Base-by-base conservation (phyloP, 2,797 vertebrate species). In the Hypotaenidia philippensis region DNA sequence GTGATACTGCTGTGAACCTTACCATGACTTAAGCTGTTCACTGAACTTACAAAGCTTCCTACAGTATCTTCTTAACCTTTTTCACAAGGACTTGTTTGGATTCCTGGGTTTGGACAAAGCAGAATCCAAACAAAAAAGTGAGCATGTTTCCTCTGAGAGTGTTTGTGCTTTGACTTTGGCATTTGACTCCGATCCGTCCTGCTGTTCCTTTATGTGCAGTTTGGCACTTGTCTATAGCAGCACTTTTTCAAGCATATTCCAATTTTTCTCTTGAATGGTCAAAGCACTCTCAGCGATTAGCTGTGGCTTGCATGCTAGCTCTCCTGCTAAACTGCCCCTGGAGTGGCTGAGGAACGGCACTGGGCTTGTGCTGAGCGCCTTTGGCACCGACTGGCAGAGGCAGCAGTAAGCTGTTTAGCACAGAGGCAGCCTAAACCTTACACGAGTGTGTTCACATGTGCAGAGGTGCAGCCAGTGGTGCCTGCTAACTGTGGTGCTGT, bases 181-280 rank as follows among this genome's bases (percentile, higher is more conserved):
- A 74, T 77, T 95, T 93, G 90, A 93, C 91, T 96, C 45, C 2
- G 10, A 47, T 84, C 64, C 3, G 21, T 90, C 96, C 94, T 80
- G 80, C 93, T 96, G 92, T 92, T 96, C 80, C 83, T 96, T 97
- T 96, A 36, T 93, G 63, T 84, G 89, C 2, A 1, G 29, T 68
- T 96, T 96, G 95, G 96, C 96, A 94, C 92, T 81, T 84, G 69
- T 76, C 87, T 95, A 2, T 59, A 79, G 92, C 64, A 86, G 72
- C 80, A 61, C 78, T 92, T 93, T 87, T 81, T 31, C 55, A 74
- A 78, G 89, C 66, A 55, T 96, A 79, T 94, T 96, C 87, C 93
- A 93, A 15, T 88, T 96, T 92, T 91, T 84, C 70, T 72, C 84
- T 88, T 61, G 79, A 94, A 74, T 71, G 74, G 79, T 89, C 95